Percentiles rank a stretch among this genome's conserved stretches.
Evolutionary conservation across 2,888 invertebrate species (phyloP).

Genomic region (Glaucopsyche alexis): DNA sequence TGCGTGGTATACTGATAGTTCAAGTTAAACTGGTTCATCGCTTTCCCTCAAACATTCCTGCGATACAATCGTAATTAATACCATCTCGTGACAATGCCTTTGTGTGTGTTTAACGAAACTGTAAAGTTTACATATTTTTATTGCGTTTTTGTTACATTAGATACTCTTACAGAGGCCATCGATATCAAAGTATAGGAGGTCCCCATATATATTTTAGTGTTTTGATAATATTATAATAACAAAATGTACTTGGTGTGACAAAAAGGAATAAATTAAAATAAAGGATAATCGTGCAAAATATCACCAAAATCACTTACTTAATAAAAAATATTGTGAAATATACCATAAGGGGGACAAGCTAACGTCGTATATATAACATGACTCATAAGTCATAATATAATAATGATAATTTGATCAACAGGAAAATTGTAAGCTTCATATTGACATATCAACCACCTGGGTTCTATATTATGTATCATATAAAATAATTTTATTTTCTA

Average conservation of each 20-base stretch:
- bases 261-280: neutral
- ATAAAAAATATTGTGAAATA: neutral
- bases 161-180: no score
- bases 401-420: slow-evolving; percentile 8
- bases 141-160: no score
- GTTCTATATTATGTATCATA: neutral
- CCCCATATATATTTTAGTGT: neutral
- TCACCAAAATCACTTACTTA: neutral
- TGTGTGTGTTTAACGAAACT: neutral
- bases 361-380: neutral
- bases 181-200: no score
- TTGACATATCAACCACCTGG: neutral
- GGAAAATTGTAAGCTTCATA: neutral
- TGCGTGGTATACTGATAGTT: neutral
- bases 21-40: neutral
- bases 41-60: slow-evolving; percentile 5
- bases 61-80: neutral
- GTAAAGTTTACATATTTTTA: no score
- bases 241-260: neutral
- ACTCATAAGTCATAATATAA: neutral
- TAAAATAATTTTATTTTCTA: neutral
- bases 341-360: neutral
- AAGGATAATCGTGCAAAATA: neutral
- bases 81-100: neutral
- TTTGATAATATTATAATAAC: neutral